Percentiles rank a stretch among this genome's conserved stretches.
phyloP scores from a whole-genome alignment of 2,113 vertebrate species.

The Hucho hucho region DNA sequence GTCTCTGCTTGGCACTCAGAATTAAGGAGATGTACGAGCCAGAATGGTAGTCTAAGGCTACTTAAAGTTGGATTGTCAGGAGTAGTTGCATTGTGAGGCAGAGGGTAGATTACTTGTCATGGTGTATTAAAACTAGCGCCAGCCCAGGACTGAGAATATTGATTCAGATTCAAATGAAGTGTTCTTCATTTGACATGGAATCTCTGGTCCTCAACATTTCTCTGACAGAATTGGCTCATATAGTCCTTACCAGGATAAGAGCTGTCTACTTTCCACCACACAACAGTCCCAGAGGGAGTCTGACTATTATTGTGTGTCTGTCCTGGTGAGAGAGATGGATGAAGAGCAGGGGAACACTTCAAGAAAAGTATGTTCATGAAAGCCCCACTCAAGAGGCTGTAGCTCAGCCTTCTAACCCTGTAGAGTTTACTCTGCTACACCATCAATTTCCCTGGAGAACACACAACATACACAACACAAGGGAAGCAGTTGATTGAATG shows the following conservation, averaged over 20 bases:
- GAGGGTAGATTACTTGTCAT: background rate
- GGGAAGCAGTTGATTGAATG: too few species aligned
- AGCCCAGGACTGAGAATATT: background rate
- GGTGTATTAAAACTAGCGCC: background rate
- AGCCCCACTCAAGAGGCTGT: constrained; percentile 21
- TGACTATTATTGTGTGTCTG: background rate
- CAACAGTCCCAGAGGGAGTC: background rate
- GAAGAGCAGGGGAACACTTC: background rate
- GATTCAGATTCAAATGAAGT: too few species aligned
- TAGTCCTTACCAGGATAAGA: too few species aligned
- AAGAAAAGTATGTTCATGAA: constrained; percentile 1
- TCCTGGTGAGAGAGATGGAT: constrained; percentile 10
- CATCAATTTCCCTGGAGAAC: too few species aligned
- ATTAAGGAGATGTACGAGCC: too few species aligned
- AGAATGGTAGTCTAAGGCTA: too few species aligned
- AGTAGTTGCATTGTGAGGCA: background rate
- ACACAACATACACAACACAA: too few species aligned
- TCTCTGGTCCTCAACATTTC: background rate
- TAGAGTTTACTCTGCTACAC: too few species aligned
- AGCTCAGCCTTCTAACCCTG: too few species aligned
- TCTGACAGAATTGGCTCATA: background rate
- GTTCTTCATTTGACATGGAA: background rate
- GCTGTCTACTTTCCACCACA: background rate
- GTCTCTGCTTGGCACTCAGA: too few species aligned
- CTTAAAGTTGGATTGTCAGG: background rate